These are phyloP conservation scores for Pampusana beccarii DNA, from an alignment of 2,113 vertebrate genomes.

Conservation along the genomic window DNA sequence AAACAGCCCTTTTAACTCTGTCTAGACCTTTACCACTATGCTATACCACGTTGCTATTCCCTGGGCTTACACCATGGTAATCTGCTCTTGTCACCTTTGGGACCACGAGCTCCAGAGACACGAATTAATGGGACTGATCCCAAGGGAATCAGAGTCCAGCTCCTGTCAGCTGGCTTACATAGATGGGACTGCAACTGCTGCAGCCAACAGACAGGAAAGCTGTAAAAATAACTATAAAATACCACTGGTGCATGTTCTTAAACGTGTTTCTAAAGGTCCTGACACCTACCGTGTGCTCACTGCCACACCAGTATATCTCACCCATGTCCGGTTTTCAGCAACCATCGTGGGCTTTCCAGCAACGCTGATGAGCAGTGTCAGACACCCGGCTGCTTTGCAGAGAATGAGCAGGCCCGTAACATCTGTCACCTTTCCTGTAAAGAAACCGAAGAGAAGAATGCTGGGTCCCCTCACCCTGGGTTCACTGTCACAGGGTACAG, in stretches of 20 bases:
- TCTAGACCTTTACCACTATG: background rate
- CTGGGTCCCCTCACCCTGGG: background rate
- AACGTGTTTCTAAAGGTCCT: background rate
- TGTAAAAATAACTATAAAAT: background rate
- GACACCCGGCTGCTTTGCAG: no score
- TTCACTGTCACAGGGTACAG: rapidly evolving
- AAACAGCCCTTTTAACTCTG: background rate
- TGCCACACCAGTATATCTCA: rapidly evolving
- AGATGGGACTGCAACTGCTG: background rate
- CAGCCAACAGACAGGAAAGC: background rate
- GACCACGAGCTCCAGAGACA: rapidly evolving
- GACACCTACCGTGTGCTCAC: no score
- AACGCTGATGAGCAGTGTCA: rapidly evolving
- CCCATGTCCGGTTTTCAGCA: rapidly evolving
- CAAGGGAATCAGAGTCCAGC: background rate
- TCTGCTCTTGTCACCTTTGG: background rate
- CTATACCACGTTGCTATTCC: no score
- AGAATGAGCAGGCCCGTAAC: rapidly evolving
- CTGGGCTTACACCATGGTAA: no score
- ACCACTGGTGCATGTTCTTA: background rate
- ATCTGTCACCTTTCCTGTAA: background rate
- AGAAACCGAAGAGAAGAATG: background rate
- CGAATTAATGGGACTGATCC: background rate
- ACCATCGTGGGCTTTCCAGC: no score
- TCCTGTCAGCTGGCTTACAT: background rate